Evolutionary conservation across 2,113 vertebrate species (phyloP).

Genomic region (Phyllopteryx taeniolatus): DNA sequence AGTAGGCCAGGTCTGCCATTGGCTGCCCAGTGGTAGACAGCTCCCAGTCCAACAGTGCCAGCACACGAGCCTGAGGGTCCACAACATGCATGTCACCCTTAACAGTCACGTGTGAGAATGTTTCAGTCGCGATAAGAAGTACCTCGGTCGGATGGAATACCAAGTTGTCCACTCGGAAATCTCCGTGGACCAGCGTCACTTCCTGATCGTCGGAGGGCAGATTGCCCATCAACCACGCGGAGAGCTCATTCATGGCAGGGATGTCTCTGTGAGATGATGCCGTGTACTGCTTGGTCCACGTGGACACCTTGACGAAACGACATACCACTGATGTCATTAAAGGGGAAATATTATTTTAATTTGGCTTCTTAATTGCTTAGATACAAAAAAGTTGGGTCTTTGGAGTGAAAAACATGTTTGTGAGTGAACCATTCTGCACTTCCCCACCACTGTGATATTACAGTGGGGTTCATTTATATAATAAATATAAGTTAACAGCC

Average conservation of each 20-base stretch:
- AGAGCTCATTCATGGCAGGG: slow-evolving; percentile 81
- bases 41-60: slow-evolving; percentile 92
- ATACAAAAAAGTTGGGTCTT: not conserved
- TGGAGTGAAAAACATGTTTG: not conserved
- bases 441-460: not conserved
- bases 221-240: slow-evolving; percentile 83
- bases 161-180: slow-evolving; percentile 86
- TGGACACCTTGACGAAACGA: slow-evolving; percentile 75
- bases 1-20: slow-evolving; percentile 82
- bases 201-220: slow-evolving; percentile 80
- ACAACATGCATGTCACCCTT: not conserved
- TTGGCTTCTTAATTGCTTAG: not conserved
- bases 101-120: not conserved
- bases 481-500: too few species aligned
- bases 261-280: slow-evolving; percentile 80
- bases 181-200: slow-evolving; percentile 85
- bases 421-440: not conserved
- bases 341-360: not conserved
- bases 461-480: not conserved
- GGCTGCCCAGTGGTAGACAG: slow-evolving; percentile 90
- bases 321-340: not conserved
- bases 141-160: slow-evolving; percentile 92
- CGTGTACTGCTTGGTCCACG: slow-evolving; percentile 89
- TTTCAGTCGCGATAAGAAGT: not conserved
- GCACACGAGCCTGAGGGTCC: slow-evolving; percentile 75